Evolutionary conservation across 2,797 vertebrate genomes (phyloP), one percentile per base, ranked within the genome.

Genomic region (Sarcophilus harrisii): DNA sequence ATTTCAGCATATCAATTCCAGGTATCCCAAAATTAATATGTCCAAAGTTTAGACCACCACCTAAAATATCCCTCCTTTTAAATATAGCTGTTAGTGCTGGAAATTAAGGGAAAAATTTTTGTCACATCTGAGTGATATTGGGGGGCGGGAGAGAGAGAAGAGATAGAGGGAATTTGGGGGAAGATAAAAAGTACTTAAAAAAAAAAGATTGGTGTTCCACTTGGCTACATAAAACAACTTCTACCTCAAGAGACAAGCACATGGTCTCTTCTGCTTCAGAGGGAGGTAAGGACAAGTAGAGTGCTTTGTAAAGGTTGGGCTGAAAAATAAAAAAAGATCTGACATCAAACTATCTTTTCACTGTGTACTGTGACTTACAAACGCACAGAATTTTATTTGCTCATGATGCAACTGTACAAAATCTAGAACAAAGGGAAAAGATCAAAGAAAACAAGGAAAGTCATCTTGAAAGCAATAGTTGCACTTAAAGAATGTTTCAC

Each of bases 81-180:
- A 98, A 98, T 96, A 45, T 55, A 96, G 92, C 32, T 94, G 62
- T 97, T 96, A 95, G 97, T 97, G 97, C 8, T 94, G 93, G 52
- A 96, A 96, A 97, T 97, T 92, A 96, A 97, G 98, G 96, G 92
- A n/a, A 87, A 93, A 95, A 81, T 91, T 38, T 90, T 28, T 38
- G 38, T 45, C 24, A 27, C 45, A 21, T 87, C 27, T 87, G 73
- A 87, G 38, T 4, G 73, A 27, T 45, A 24, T 4, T 9, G 54
- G 54, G 54, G 9, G 1, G 54, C 5, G 6, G 52, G 6, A 52
- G 52, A 52, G 54, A 55, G 54, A 55, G 54, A 11, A 55, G 54
- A 55, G 54, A 55, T 87, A 12, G 18, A 12, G 73, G 24, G 73
- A 38, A 87, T 45, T 1, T 49, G 73, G 6, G 3, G 38, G 73